phyloP scores from a whole-genome alignment of 2,888 invertebrate genomes.

The Phymatocera aterrima region DNA sequence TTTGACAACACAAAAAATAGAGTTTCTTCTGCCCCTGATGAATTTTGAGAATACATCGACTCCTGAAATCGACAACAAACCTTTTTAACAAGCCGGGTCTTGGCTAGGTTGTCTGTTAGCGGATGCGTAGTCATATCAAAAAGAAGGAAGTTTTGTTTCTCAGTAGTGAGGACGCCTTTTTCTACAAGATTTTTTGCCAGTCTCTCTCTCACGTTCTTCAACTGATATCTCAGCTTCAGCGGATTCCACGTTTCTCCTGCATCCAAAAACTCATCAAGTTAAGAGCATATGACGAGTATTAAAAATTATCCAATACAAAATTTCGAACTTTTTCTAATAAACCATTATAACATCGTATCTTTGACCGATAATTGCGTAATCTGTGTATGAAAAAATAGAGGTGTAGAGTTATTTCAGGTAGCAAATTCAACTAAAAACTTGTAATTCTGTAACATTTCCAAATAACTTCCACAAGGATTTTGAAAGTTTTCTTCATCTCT shows the following conservation, averaged over 20 bases:
- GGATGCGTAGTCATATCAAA: constrained; percentile 99
- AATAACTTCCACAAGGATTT: too few relatives aligned
- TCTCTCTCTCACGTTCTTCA: constrained; percentile 98
- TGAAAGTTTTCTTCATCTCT: not conserved
- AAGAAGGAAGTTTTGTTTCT: constrained; percentile 99
- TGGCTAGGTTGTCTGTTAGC: constrained; percentile 94
- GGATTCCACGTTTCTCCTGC: constrained; percentile 99
- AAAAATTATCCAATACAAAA: not conserved
- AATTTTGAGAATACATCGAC: constrained; percentile 15
- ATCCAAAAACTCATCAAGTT: constrained; percentile 56
- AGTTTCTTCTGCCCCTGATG: not conserved
- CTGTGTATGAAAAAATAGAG: too few relatives aligned
- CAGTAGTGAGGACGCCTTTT: constrained; percentile 98
- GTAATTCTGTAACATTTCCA: too few relatives aligned
- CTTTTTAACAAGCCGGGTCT: constrained; percentile 97
- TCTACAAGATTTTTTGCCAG: constrained; percentile 99
- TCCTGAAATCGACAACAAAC: constrained; percentile 74
- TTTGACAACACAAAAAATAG: too few relatives aligned
- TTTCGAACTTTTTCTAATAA: not conserved
- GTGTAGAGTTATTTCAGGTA: too few relatives aligned
- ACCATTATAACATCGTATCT: too few relatives aligned
- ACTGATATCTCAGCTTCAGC: constrained; percentile 96
- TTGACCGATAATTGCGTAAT: too few relatives aligned
- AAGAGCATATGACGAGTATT: too few relatives aligned
- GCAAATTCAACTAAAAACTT: too few relatives aligned